A percentile compares a stretch with the other conserved stretches of the same genome.
Evolutionary conservation across 2,113 vertebrate genomes (phyloP).

Genomic region (Marmota flaviventris): DNA sequence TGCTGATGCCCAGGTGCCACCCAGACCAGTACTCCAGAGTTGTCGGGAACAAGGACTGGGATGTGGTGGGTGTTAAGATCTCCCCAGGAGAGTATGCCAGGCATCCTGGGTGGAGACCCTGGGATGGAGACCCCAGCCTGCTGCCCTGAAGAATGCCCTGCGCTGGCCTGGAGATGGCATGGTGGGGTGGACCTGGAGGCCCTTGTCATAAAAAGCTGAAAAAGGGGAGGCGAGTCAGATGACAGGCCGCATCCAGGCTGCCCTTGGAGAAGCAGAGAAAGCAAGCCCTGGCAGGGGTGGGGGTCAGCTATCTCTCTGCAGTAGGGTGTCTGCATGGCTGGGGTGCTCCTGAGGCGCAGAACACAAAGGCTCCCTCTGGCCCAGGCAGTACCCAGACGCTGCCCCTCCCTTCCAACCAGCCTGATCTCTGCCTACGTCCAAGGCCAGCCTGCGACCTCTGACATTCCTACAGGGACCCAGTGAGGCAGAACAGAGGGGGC

Average conservation of each 20-base stretch:
- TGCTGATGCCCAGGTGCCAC: accelerated
- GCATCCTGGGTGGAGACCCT: background rate
- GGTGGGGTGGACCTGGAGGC: background rate
- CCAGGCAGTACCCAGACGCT: constrained; percentile 43
- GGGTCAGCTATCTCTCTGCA: background rate
- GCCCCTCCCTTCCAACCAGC: background rate
- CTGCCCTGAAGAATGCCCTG: background rate
- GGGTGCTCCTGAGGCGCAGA: background rate
- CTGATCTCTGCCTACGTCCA: constrained; percentile 69
- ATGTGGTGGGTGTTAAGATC: background rate
- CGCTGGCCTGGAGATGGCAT: background rate
- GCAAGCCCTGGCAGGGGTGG: background rate
- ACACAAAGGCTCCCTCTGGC: constrained; percentile 64
- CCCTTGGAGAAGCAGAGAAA: background rate
- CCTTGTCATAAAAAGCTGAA: background rate
- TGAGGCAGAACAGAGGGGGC: constrained; percentile 76
- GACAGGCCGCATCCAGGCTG: background rate
- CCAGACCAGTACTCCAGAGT: background rate
- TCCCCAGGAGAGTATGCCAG: background rate
- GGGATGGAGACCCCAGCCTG: background rate
- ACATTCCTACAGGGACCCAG: constrained; percentile 71
- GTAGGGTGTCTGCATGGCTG: background rate
- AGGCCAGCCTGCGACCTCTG: constrained; percentile 36
- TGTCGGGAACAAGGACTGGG: background rate
- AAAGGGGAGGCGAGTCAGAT: background rate